Evolutionary conservation across 2,888 invertebrate genomes (phyloP).

Genomic region (Pheosia tremula): DNA sequence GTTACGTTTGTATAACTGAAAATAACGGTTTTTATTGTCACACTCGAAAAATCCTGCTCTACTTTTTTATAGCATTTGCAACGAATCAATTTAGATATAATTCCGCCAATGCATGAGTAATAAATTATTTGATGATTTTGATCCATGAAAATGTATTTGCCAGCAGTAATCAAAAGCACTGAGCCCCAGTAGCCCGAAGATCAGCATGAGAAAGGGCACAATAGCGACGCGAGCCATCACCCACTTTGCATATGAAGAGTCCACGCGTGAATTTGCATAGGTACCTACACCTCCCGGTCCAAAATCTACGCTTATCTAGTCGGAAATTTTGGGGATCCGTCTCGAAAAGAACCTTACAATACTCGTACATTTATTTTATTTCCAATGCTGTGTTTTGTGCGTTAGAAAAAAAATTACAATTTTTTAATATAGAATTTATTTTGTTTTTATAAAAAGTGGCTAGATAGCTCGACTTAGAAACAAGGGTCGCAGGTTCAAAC

Average conservation of each 20-base stretch:
- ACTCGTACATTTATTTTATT: too few relatives aligned
- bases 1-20: conserved; percentile 35
- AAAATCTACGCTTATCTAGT: conserved; percentile 68
- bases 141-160: conserved; percentile 17
- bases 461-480: too few relatives aligned
- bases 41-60: too few relatives aligned
- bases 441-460: too few relatives aligned
- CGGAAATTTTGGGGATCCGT: neutral
- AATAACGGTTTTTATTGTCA: conserved; percentile 41
- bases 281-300: conserved; percentile 62
- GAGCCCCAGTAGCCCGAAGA: conserved; percentile 45
- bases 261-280: conserved; percentile 80
- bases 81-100: too few relatives aligned
- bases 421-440: too few relatives aligned
- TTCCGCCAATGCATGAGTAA: too few relatives aligned
- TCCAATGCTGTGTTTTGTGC: too few relatives aligned
- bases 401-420: too few relatives aligned
- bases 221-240: conserved; percentile 63
- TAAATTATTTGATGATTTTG: neutral
- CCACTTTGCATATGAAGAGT: conserved; percentile 78
- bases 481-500: too few relatives aligned
- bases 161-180: conserved; percentile 44
- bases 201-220: conserved; percentile 68
- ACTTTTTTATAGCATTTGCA: too few relatives aligned
- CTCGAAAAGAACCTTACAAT: neutral